These are phyloP conservation scores for Entomyzon cyanotis DNA, from an alignment of 2,113 vertebrate species.

Conservation along the genomic window DNA sequence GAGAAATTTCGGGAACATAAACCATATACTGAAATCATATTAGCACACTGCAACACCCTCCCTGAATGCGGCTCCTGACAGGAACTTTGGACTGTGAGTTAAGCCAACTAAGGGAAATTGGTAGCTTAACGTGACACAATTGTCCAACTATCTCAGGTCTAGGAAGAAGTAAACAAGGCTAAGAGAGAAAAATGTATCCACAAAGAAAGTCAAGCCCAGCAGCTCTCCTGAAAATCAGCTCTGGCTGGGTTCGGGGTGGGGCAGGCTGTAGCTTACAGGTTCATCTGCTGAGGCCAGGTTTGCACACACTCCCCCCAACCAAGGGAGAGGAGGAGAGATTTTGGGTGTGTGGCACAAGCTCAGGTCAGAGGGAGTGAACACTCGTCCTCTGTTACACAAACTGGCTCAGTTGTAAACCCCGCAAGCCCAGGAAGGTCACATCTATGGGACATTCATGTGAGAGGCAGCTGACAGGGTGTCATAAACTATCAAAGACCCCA, in stretches of 20 bases:
- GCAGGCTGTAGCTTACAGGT: not conserved
- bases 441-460: not conserved
- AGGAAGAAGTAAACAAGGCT: not conserved
- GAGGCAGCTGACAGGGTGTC: not conserved
- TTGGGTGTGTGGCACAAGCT: too few species aligned
- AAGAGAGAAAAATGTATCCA: not conserved
- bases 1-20: too few species aligned
- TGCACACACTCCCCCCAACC: accelerated
- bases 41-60: too few species aligned
- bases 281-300: not conserved
- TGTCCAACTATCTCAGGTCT: not conserved
- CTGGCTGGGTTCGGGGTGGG: not conserved
- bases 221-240: not conserved
- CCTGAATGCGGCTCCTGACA: not conserved
- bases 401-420: not conserved
- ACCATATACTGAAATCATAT: too few species aligned
- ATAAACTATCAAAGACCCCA: accelerated
- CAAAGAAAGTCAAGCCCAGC: not conserved
- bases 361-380: not conserved
- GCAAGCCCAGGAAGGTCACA: accelerated
- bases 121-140: not conserved
- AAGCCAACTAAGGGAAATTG: not conserved
- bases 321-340: not conserved
- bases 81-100: not conserved
- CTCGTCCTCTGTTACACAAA: too few species aligned